Evolutionary conservation across 2,888 invertebrate genomes (phyloP), one percentile per base, ranked within the genome.

Genomic region (Pristionchus mayeri): DNA sequence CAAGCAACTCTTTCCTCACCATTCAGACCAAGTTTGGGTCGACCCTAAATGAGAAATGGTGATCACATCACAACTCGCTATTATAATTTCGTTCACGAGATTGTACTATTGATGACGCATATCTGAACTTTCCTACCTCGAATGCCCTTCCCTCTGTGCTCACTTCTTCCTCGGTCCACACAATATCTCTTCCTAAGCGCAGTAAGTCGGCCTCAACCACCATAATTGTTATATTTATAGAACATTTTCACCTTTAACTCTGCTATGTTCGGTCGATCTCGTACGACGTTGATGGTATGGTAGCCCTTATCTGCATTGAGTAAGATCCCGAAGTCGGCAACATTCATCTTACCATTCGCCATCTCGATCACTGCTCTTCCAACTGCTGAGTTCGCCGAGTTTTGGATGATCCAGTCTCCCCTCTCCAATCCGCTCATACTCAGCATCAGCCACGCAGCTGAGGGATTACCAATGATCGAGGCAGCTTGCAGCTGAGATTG

Each of bases 351-450:
- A 50, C 85, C 81, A 18, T 80, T 80, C 24, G 78, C 67, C 2
- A 85, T 75, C 27, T 85, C 44, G 37, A 84, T 84, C 1, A 84
- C 85, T 9, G 78, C 71, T 37, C 89, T 63, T 13, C 98, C 98
- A 86, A 96, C 96, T 3, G 96, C 96, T 90, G 97, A 97, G 93
- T 98, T 98, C 0, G 96, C 97, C 63, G 97, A 97, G 94, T 98
- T 98, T 94, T 98, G 98, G 90, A 98, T 96, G 0, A 98, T 95
- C n/a, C 95, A 95, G 93, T 90, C 90, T 30, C 90, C 90, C 30
- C 60, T 83, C 18, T 85, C 63, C 52, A 94, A 88, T 3, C 89
- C 81, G 93, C 96, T 98, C 93, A 98, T 98, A 90, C 95, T 95
- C 3, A 99, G 94, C 97, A 98, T 97, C 93, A 98, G 95, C 81